Base-by-base conservation (phyloP, 2,797 vertebrate species). In the Takifugu rubripes region DNA sequence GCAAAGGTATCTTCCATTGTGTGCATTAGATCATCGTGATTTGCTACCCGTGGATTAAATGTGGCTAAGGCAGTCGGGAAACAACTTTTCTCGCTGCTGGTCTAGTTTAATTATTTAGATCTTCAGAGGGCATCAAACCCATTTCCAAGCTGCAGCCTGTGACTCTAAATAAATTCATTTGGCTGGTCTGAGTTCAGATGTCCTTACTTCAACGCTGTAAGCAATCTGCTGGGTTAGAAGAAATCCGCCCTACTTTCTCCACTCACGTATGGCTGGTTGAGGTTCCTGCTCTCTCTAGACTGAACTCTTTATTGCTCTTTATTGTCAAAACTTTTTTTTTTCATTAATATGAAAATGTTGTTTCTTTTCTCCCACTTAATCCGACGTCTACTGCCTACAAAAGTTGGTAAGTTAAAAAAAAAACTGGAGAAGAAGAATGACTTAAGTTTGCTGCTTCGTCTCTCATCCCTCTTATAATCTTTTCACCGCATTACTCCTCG, bases 401-500 rank as follows among this genome's bases (percentile, higher is more conserved):
- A 74, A 87, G 84, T 81, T 58, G 84, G 82, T 82, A 84, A 84
- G 85, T 86, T 68, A 25, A 77, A 74, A 67, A 21, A 21, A 59
- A 52, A 15, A n/a, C 46, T 36, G 24, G 54, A 51, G 55, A 72
- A 82, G 72, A 81, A 82, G 77, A 79, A 63, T 4, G 63, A 52
- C 31, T 31, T 55, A 47, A 49, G 40, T 64, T 65, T 65, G 25
- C 33, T 46, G 74, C 70, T 79, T 82, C 72, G 77, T 79, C 66
- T 56, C 53, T 64, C 60, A 6, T 31, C 60, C 68, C 53, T 57
- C 64, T 48, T 54, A 73, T 63, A 64, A 70, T 75, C 63, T 72
- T 51, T 65, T 75, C 69, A 58, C 55, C 52, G 57, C 72, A 76
- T 81, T 67, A 25, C 55, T 66, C 56, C 56, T 68, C 49, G 62